Evolutionary conservation across 2,888 invertebrate species (phyloP), one percentile per base, ranked within the genome.

Genomic region (Horisme vitalbata): DNA sequence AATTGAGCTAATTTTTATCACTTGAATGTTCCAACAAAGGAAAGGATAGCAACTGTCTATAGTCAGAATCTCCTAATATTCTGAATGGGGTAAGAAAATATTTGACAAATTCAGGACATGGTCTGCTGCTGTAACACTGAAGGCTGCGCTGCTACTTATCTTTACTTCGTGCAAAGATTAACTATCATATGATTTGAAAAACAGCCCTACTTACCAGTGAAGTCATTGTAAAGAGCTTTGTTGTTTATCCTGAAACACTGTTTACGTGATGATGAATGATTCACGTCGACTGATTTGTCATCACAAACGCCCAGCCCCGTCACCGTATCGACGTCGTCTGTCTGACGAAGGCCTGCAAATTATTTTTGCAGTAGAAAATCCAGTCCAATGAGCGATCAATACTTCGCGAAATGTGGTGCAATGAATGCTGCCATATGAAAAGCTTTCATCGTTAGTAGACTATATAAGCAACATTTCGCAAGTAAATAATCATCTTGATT

Each of bases 271-370:
- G 79, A 80, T 75, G 76, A 77, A 75, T 79, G 71, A 80, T 82
- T 84, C 80, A 84, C 84, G 77, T 76, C 63, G 66, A 78, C 68
- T 66, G 69, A 71, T 73, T 75, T 83, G 79, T 81, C 79, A 82
- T 79, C 71, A 80, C 73, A 63, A 62, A 46, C n/a, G 50, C 54
- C 44, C 41, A 55, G 39, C 37, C 27, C 68, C 66, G 66, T 74
- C 72, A 73, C 68, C 61, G 64, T 63, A 64, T 59, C 71, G 62
- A 66, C 66, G 75, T 71, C 71, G 71, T 72, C 76, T 75, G 79
- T n/a, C 81, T 79, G 73, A 74, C 72, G 67, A 74, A 18, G 2
- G 18, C 5, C 21, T 27, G 36, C 28, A 15, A 34, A 43, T 15
- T 28, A 41, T 31, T 33, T 45, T 41, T 14, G 21, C 9, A 7